Conservation (phyloP, 2,113 vertebrate species). For the Macaca mulatta region DNA sequence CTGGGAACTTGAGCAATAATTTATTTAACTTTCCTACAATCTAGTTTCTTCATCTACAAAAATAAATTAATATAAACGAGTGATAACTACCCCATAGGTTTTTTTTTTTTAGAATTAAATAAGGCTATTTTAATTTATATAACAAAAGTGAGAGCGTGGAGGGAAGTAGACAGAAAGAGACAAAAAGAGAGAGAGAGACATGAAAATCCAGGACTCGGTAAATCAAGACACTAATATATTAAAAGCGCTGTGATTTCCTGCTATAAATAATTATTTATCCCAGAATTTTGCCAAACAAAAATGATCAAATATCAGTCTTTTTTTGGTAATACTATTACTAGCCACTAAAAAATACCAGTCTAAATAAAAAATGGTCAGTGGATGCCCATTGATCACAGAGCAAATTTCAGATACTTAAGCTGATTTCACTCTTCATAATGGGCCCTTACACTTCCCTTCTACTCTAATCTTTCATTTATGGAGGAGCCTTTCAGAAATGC, state of each 20-base stretch:
- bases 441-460: not conserved
- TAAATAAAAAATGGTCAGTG: not conserved
- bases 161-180: not conserved
- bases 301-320: not conserved
- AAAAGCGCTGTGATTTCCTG: not conserved
- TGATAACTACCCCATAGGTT: not conserved
- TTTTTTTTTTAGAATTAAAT: not conserved
- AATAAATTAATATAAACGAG: not conserved
- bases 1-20: not conserved
- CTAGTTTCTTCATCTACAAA: not conserved
- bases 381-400: accelerated
- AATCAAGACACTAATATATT: not conserved
- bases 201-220: not conserved
- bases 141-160: not conserved
- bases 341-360: not conserved
- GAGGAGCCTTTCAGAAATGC: not conserved
- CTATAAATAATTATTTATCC: not conserved
- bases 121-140: not conserved
- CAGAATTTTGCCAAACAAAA: not conserved
- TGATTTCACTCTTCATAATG: not conserved
- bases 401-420: not conserved
- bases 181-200: not conserved
- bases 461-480: too few relatives aligned
- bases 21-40: not conserved
- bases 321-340: not conserved